Evolutionary conservation across 2,797 vertebrate genomes (phyloP).

Genomic region (Brachyalestes nurse): DNA sequence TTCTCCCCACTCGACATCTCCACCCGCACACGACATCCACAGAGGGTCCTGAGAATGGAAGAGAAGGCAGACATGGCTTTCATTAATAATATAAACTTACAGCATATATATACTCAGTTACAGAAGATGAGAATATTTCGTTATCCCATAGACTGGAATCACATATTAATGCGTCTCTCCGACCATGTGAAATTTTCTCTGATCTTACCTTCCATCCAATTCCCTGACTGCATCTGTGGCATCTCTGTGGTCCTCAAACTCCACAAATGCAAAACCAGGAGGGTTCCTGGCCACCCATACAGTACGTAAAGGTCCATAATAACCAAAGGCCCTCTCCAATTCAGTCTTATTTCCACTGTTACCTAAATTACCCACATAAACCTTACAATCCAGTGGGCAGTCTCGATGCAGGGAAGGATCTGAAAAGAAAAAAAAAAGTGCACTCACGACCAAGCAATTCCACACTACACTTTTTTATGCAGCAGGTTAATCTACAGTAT

Average conservation of each 20-base stretch:
- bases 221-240: slow-evolving; percentile 96
- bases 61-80: neutral
- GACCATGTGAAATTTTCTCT: too few relatives aligned
- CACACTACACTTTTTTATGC: neutral
- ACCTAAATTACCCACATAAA: slow-evolving; percentile 97
- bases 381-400: slow-evolving; percentile 97
- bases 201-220: slow-evolving; percentile 91
- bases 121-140: too few relatives aligned
- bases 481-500: neutral
- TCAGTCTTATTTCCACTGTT: slow-evolving; percentile 98
- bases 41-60: slow-evolving; percentile 82
- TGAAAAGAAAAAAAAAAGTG: slow-evolving; percentile 41
- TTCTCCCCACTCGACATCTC: slow-evolving; percentile 97
- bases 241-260: slow-evolving; percentile 97
- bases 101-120: too few relatives aligned
- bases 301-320: slow-evolving; percentile 93
- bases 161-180: too few relatives aligned
- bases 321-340: slow-evolving; percentile 93
- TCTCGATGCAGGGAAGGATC: slow-evolving; percentile 81
- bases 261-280: slow-evolving; percentile 97
- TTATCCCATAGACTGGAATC: too few relatives aligned
- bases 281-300: slow-evolving; percentile 98
- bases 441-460: neutral
- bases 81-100: too few relatives aligned
- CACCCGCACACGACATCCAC: slow-evolving; percentile 93